Conservation (phyloP, 2,113 vertebrate genomes). For the Argyrosomus japonicus region DNA sequence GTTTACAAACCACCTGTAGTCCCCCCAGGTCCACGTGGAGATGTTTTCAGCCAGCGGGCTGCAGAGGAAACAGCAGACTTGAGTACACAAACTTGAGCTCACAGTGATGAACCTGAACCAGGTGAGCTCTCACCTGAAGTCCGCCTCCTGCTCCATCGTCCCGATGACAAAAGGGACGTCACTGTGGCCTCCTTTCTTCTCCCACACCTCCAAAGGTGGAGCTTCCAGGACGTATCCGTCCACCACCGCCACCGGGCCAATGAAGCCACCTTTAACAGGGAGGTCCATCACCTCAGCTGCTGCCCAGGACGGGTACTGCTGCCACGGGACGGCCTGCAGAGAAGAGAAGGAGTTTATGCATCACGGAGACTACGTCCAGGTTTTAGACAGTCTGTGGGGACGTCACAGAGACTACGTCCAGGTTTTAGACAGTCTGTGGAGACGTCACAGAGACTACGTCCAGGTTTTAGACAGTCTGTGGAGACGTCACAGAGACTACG, state of each 20-base stretch:
- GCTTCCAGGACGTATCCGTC: conserved; percentile 81
- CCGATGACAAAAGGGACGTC: conserved; percentile 85
- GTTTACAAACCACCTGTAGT: conserved; percentile 84
- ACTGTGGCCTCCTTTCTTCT: conserved; percentile 65
- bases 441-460: too few species aligned
- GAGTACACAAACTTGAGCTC: background rate
- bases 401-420: too few species aligned
- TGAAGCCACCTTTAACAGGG: conserved; percentile 70
- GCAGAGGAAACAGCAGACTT: conserved; percentile 26
- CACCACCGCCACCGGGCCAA: conserved; percentile 78
- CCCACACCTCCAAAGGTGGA: conserved; percentile 79
- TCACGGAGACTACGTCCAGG: too few species aligned
- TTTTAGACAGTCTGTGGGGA: too few species aligned
- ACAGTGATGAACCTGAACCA: background rate
- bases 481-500: too few species aligned
- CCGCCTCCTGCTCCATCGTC: conserved; percentile 83
- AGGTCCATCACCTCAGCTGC: conserved; percentile 71
- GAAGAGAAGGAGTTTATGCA: background rate
- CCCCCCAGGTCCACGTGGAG: conserved; percentile 81
- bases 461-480: too few species aligned
- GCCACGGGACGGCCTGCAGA: conserved; percentile 82
- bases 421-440: too few species aligned
- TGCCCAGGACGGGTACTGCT: conserved; percentile 82
- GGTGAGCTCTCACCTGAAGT: conserved; percentile 75
- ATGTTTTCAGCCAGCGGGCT: conserved; percentile 80